phyloP scores from a whole-genome alignment of 2,888 invertebrate genomes.

The Hartigia nigra region DNA sequence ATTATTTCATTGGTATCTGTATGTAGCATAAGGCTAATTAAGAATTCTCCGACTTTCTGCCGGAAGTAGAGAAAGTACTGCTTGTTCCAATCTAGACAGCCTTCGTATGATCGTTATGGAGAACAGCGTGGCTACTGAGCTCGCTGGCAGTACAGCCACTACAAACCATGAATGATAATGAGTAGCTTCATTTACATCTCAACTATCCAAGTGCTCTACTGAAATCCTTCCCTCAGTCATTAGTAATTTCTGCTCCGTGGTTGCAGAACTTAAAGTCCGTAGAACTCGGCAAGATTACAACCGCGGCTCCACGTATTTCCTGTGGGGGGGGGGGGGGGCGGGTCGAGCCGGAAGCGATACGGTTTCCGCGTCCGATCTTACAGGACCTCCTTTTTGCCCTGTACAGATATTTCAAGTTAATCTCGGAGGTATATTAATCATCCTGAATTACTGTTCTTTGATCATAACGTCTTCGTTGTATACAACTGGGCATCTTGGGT shows the following conservation, averaged over 20 bases:
- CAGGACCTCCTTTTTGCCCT: not conserved
- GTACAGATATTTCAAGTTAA: not conserved
- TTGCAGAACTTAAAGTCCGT: slow-evolving; percentile 17
- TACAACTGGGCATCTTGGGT: not conserved
- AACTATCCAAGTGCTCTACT: slow-evolving; percentile 20
- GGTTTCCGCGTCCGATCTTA: not conserved
- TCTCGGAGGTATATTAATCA: not conserved
- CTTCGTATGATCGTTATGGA: slow-evolving; percentile 46
- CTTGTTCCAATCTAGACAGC: not conserved
- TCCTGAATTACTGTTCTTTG: not conserved
- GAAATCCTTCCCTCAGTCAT: slow-evolving; percentile 32
- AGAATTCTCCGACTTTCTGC: not conserved
- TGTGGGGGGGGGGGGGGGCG: no score
- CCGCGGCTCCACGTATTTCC: not conserved
- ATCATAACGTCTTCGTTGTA: not conserved
- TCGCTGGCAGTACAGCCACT: slow-evolving; percentile 21
- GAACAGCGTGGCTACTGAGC: slow-evolving; percentile 20
- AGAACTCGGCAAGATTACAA: not conserved
- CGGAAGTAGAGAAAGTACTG: slow-evolving; percentile 1
- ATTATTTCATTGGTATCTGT: not conserved
- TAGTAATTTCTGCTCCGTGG: slow-evolving; percentile 30
- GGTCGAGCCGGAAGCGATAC: not conserved
- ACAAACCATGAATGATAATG: slow-evolving; percentile 42
- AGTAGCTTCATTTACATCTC: slow-evolving; percentile 46
- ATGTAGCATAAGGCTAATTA: not conserved